Evolutionary conservation across 2,113 vertebrate genomes (phyloP), one percentile per base, ranked within the genome.

Genomic region (Limnothrissa miodon): DNA sequence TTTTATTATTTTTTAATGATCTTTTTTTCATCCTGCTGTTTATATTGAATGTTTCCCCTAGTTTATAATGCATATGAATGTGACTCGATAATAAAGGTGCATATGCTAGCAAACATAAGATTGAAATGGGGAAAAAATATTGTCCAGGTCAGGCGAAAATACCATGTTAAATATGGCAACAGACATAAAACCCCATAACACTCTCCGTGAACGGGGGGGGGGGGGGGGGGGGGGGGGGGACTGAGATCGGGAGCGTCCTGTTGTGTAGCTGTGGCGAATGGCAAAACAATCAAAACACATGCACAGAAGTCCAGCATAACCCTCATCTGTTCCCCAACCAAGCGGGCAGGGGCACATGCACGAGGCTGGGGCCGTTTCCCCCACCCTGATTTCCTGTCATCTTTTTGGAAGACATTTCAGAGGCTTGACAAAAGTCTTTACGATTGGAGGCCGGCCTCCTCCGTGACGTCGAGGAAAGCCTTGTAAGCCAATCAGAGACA

Each of bases 11-110:
- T 74, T 80, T 45, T 46, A 46, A 80, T 74, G 13, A 74, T 74
- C 29, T 36, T 74, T 36, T 80, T 46, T 80, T 80, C 79, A 80
- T 80, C 79, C 45, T 80, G 42, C 79, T 80, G 79, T 45, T 51
- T 80, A 80, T 80, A 48, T n/a, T 79, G 39, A 66, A 74, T 79
- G 45, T 44, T 79, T 74, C 45, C 45, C 45, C 39, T 45, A 79
- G 39, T 80, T 13, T 15, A 80, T 48, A 74, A 74, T 74, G 66
- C 66, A 74, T 74, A 74, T 74, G 66, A 74, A 74, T 74, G 66
- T 80, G 42, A 48, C 29, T 33, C 25, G 36, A 48, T 80, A 74
- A 74, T 29, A 80, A 80, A 80, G 79, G 79, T 80, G 79, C 79
- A 80, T 48, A 80, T 33, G 79, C 29, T 80, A 51, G 45, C 79